phyloP scores from a whole-genome alignment of 2,113 vertebrate genomes.

The Rallus limicola region DNA sequence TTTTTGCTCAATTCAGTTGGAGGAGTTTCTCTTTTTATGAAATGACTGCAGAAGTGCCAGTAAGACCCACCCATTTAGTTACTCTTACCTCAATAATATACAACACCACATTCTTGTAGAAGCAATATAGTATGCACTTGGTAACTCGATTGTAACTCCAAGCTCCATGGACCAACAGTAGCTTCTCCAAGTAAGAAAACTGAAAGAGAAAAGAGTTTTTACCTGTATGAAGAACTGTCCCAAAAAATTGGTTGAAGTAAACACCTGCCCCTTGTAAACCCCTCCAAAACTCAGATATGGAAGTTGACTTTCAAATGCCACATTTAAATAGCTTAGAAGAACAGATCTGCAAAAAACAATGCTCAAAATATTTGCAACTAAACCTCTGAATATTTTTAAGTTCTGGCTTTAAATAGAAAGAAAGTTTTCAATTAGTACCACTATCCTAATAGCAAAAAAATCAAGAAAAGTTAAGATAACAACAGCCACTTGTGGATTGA shows the following conservation, averaged over 20 bases:
- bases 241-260: neutral
- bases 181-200: constrained; percentile 97
- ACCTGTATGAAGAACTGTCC: neutral
- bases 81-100: constrained; percentile 96
- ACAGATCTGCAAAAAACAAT: neutral
- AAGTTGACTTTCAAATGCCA: neutral
- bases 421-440: neutral
- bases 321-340: neutral
- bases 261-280: neutral
- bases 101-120: constrained; percentile 99
- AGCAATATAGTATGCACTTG: constrained; percentile 98
- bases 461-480: neutral
- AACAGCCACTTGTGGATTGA: neutral
- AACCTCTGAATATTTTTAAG: neutral
- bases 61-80: neutral
- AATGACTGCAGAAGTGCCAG: neutral
- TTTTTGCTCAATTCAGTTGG: neutral
- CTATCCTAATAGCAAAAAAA: neutral
- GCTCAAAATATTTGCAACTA: neutral
- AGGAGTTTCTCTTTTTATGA: neutral
- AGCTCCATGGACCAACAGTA: constrained; percentile 94
- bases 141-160: constrained; percentile 99
- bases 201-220: constrained; percentile 51
- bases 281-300: neutral
- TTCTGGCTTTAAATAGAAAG: neutral